Evolutionary conservation across 2,888 invertebrate species (phyloP), one percentile per base, ranked within the genome.

Genomic region (Plebejus anna): DNA sequence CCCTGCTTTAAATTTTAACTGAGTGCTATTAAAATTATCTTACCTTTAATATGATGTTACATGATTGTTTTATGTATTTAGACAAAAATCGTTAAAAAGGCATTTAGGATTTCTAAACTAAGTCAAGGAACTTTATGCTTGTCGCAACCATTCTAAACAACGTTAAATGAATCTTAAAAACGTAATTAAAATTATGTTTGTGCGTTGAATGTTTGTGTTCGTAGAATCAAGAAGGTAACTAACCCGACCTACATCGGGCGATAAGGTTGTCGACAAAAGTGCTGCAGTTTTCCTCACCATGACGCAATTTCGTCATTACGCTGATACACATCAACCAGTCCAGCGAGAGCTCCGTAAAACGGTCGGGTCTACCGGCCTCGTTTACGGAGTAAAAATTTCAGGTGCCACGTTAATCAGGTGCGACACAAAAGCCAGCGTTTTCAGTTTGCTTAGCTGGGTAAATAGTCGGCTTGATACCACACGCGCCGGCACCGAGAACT

Each of bases 391-490:
- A 59, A 76, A 59, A 59, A 36, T 42, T 76, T 32, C 51, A 61
- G 28, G 77, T 78, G 38, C 78, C 80, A 77, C 82, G 83, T 81
- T 83, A 81, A 81, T 80, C 84, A 88, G 89, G 89, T 84, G 81
- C 61, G 59, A 81, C 90, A 90, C 90, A 91, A 88, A 72, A 86
- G 87, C 86, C 89, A 87, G 84, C 84, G 82, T 80, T 81, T 84
- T 80, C 80, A 86, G 92, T 92, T 92, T 92, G 87, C 87, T 88
- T 93, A 94, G 93, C 93, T 94, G 94, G 87, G 87, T 89, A 91
- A 94, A 94, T 89, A 90, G 86, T 82, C 83, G 85, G 86, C 88
- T 86, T 89, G 89, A 91, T 90, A 90, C 83, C 82, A 84, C 85
- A 88, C 87, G 88, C 86, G 86, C 85, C 87, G 83, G 85, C 91